phyloP scores from a whole-genome alignment of 2,888 invertebrate genomes.

The Pharmacophagus antenor region DNA sequence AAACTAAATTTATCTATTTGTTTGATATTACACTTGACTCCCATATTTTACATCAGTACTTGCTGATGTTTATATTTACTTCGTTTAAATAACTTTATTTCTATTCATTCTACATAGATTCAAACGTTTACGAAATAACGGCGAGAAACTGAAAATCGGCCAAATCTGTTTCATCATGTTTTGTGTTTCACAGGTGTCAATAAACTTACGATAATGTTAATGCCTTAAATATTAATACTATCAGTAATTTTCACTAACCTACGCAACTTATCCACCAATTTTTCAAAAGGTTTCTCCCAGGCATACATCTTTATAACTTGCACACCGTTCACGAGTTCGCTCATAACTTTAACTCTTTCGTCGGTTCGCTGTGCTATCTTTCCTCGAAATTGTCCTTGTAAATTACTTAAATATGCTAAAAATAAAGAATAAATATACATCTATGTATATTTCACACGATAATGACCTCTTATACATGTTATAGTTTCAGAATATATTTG shows the following conservation, averaged over 20 bases:
- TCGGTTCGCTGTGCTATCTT: slow-evolving; percentile 86
- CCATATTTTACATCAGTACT: too few relatives aligned
- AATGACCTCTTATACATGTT: background rate
- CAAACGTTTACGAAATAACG: too few relatives aligned
- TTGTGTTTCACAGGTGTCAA: background rate
- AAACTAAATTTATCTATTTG: too few relatives aligned
- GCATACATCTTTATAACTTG: slow-evolving; percentile 93
- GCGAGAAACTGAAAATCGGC: too few relatives aligned
- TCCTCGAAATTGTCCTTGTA: slow-evolving; percentile 71
- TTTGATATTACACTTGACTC: too few relatives aligned
- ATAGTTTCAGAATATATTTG: too few relatives aligned
- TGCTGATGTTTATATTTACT: too few relatives aligned
- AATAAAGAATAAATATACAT: slow-evolving; percentile 28
- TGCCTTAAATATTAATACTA: background rate
- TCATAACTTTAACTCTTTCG: slow-evolving; percentile 88
- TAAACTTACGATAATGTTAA: background rate
- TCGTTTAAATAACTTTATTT: too few relatives aligned
- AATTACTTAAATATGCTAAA: slow-evolving; percentile 70
- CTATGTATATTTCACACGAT: background rate
- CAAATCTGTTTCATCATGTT: too few relatives aligned
- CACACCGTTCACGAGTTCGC: slow-evolving; percentile 89
- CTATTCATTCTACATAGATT: too few relatives aligned
- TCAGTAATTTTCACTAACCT: slow-evolving; percentile 71
- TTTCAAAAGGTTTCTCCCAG: slow-evolving; percentile 90
- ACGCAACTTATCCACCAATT: slow-evolving; percentile 83